Base-by-base conservation (phyloP, 2,113 vertebrate species). In the Phasianus colchicus region DNA sequence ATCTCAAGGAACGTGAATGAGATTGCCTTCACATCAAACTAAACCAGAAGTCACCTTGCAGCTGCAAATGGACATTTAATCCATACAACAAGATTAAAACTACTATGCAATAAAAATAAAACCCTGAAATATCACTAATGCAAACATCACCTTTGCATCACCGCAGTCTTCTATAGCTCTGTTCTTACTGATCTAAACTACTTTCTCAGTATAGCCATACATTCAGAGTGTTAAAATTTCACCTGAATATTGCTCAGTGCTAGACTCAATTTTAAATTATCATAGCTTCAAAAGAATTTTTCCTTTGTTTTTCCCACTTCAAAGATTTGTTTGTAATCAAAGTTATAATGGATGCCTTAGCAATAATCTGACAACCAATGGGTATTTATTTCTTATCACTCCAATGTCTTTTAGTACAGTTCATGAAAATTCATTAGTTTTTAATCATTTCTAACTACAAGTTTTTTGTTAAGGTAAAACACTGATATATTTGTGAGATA, bases 361-460 rank as follows among this genome's bases (percentile, higher is more conserved):
- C 25, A 80, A 65, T 47, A 85, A 90, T 76, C 70, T 52, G 71
- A 79, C 11, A 91, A 57, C 14, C 69, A 58, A n/a, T 83, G 6
- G 22, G 32, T 79, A 47, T 83, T 94, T 83, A 47, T 83, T 94
- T 83, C 79, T 86, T 86, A 80, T 83, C 72, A 70, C 10, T 32
- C 3, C 9, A 47, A 52, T 27, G 10, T 54, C n/a, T 88, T 93
- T 88, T 77, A 79, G 92, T 67, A 90, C 4, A 32, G 9, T 66
- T 83, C 14, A 48, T 57, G 17, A 20, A 88, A 83, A 83, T 47
- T 80, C 13, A 66, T 93, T 90, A 57, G 8, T 14, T 93, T 88
- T 76, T n/a, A 88, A 83, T 93, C 1, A 0, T 58, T 73, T 88
- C 25, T 70, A 67, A 52, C 11, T 57, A 48, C 21, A 76, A 80